Evolutionary conservation across 2,113 vertebrate species (phyloP).

Genomic region (Alectura lathami): DNA sequence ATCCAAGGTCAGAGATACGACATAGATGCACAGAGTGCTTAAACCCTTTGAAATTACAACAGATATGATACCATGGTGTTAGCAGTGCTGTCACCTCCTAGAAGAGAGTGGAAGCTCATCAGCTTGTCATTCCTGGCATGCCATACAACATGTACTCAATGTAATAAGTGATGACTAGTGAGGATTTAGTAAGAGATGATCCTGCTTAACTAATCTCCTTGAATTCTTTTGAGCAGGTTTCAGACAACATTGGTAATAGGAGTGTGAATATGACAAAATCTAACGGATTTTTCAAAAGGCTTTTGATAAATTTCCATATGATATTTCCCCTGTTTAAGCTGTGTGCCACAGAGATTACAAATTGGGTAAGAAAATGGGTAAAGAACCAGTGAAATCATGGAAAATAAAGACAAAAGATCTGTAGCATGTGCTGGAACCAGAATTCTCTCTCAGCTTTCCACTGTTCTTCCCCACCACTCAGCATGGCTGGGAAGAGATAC

Average conservation of each 20-base stretch:
- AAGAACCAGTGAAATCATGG: not conserved
- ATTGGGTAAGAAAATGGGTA: not conserved
- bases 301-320: slow-evolving; percentile 60
- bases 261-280: slow-evolving; percentile 36
- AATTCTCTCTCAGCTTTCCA: slow-evolving; percentile 39
- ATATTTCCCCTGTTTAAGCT: slow-evolving; percentile 32
- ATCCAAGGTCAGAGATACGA: not conserved
- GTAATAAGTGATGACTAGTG: slow-evolving; percentile 7
- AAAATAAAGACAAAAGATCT: slow-evolving; percentile 17
- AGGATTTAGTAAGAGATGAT: slow-evolving; percentile 39
- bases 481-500: slow-evolving; percentile 20
- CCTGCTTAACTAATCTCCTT: slow-evolving; percentile 55
- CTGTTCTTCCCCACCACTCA: slow-evolving; percentile 2
- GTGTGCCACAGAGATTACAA: not conserved
- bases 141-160: slow-evolving; percentile 20
- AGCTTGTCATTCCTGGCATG: not conserved
- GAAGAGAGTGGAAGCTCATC: not conserved
- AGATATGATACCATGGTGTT: not conserved
- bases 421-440: not conserved
- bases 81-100: not conserved
- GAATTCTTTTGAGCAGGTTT: slow-evolving; percentile 13
- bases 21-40: not conserved
- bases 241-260: slow-evolving; percentile 40
- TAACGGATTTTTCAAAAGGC: slow-evolving; percentile 58
- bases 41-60: not conserved